A percentile compares a stretch with the other conserved stretches of the same genome.
Evolutionary conservation across 2,888 invertebrate species (phyloP).

Genomic region (Sisyra terminalis): DNA sequence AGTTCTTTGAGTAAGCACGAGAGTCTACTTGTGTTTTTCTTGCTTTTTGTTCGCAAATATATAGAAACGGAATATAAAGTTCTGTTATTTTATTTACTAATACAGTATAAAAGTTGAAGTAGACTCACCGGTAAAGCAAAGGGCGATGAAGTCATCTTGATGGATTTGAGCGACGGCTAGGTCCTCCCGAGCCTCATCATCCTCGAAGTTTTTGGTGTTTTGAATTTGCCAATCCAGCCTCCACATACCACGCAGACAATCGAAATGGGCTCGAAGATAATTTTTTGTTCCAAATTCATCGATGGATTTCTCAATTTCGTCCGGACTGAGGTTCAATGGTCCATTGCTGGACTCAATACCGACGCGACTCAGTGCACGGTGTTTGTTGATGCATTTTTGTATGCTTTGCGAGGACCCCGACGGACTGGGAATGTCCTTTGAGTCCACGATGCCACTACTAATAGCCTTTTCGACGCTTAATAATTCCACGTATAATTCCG

Average conservation of each 20-base stretch:
- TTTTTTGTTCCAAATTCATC: slow-evolving; percentile 18
- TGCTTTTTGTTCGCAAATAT: too few relatives aligned
- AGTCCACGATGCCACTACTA: not conserved
- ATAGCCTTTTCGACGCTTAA: slow-evolving; percentile 2
- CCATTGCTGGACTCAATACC: not conserved
- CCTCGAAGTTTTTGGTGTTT: slow-evolving; percentile 31
- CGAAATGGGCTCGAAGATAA: slow-evolving; percentile 6
- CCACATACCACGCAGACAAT: slow-evolving; percentile 16
- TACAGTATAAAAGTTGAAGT: too few relatives aligned
- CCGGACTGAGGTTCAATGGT: slow-evolving; percentile 1
- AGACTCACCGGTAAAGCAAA: slow-evolving; percentile 36
- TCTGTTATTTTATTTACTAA: too few relatives aligned
- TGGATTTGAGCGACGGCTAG: slow-evolving; percentile 15
- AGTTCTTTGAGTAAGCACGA: too few relatives aligned
- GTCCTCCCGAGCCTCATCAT: slow-evolving; percentile 24
- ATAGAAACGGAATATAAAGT: too few relatives aligned
- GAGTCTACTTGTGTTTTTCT: too few relatives aligned
- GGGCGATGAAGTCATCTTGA: slow-evolving; percentile 31
- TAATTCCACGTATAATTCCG: slow-evolving; percentile 3
- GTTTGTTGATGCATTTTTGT: not conserved
- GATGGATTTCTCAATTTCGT: slow-evolving; percentile 3
- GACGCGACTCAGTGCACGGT: slow-evolving; percentile 1
- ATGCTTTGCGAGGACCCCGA: too few relatives aligned
- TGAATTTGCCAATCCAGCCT: slow-evolving; percentile 29
- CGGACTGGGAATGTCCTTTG: not conserved